Evolutionary conservation across 1,140 invertebrate genomes (phyloP).

Genomic region (Drusus annulatus): DNA sequence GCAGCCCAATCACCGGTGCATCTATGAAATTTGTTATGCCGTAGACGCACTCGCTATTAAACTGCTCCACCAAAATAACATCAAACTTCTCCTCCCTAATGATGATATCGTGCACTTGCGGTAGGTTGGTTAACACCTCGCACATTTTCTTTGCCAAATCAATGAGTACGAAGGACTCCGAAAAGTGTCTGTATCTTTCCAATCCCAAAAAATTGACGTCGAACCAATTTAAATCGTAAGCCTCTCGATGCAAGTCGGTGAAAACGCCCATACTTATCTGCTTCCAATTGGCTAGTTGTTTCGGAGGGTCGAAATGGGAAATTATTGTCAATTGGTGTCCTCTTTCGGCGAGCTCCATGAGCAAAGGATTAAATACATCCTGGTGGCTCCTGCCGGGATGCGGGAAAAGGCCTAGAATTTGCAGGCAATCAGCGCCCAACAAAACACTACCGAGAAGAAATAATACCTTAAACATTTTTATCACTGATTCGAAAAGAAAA

Average conservation of each 20-base stretch:
- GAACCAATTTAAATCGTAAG: conserved; percentile 61
- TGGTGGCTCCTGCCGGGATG: conserved; percentile 80
- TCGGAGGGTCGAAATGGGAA: conserved; percentile 70
- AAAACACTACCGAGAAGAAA: background rate
- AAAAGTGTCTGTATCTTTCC: conserved; percentile 34
- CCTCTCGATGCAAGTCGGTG: conserved; percentile 61
- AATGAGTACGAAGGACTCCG: conserved; percentile 50
- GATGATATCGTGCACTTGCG: conserved; percentile 63
- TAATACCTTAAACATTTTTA: conserved; percentile 5
- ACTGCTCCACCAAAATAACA: conserved; percentile 76
- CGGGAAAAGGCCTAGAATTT: conserved; percentile 75
- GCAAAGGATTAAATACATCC: conserved; percentile 76
- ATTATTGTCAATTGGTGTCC: conserved; percentile 79
- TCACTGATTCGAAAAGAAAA: too few species aligned
- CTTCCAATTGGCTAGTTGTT: conserved; percentile 61
- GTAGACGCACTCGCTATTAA: conserved; percentile 78
- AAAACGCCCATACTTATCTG: conserved; percentile 64
- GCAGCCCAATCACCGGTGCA: conserved; percentile 74
- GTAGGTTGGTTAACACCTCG: conserved; percentile 61
- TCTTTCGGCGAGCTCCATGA: conserved; percentile 72
- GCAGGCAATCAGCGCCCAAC: conserved; percentile 1
- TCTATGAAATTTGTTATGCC: conserved; percentile 72
- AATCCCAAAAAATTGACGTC: conserved; percentile 47
- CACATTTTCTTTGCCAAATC: conserved; percentile 66
- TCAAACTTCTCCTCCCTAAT: conserved; percentile 73